Conservation (phyloP, 2,888 invertebrate genomes). For the Muschampia staudingeri region DNA sequence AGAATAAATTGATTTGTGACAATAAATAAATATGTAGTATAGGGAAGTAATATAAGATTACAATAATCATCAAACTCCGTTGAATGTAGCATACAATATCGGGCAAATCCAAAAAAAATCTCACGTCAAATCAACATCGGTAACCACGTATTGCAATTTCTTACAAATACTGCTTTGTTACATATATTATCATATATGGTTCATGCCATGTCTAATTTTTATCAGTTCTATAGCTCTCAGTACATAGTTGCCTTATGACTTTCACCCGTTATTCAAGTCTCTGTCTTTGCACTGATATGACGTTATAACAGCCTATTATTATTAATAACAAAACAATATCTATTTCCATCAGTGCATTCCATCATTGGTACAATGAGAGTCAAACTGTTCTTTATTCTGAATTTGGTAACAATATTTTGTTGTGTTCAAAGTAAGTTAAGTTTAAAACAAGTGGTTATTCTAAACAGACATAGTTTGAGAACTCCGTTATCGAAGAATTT, state of each 20-base stretch:
- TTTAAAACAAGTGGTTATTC: conserved; percentile 77
- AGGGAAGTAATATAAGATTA: too few species aligned
- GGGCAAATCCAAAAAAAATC: too few species aligned
- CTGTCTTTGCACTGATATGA: conserved; percentile 36
- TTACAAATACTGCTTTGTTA: neutral
- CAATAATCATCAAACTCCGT: too few species aligned
- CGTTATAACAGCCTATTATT: conserved; percentile 6
- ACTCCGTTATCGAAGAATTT: conserved; percentile 73
- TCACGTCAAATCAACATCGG: too few species aligned
- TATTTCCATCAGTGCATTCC: neutral
- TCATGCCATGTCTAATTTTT: conserved; percentile 9
- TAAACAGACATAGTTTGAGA: conserved; percentile 82
- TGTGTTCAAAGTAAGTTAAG: conserved; percentile 35
- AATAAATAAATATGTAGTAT: too few species aligned
- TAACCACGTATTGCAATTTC: too few species aligned
- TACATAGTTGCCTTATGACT: conserved; percentile 41
- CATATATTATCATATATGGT: neutral
- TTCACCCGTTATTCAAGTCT: conserved; percentile 42
- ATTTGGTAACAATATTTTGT: conserved; percentile 23
- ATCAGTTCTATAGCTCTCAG: conserved; percentile 9
- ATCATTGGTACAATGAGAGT: conserved; percentile 30
- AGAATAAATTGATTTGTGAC: too few species aligned
- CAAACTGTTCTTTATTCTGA: conserved; percentile 7
- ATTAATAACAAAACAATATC: neutral
- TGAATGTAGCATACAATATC: too few species aligned